These are phyloP conservation scores for Tetramorium parvispinum DNA, from an alignment of 1,140 invertebrate species.

Conservation along the genomic window DNA sequence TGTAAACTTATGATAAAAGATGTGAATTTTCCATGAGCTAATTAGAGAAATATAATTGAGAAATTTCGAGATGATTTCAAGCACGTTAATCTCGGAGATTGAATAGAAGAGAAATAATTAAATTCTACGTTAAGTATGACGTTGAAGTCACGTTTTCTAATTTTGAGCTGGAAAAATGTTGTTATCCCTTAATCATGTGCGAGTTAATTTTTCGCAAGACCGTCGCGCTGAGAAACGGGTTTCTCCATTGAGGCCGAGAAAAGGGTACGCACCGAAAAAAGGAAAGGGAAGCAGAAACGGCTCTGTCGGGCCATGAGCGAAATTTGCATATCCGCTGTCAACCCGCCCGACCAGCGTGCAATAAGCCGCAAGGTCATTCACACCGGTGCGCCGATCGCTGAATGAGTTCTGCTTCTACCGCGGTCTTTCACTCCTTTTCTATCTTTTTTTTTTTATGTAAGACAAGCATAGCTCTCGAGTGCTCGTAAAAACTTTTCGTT, in stretches of 20 bases:
- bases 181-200: conserved; percentile 34
- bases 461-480: neutral
- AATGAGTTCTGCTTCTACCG: conserved; percentile 72
- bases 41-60: neutral
- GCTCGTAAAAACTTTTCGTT: conserved; percentile 47
- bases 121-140: neutral
- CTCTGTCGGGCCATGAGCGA: conserved; percentile 68
- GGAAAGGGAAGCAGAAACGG: conserved; percentile 18
- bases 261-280: conserved; percentile 19
- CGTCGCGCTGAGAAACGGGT: conserved; percentile 75
- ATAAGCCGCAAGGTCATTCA: conserved; percentile 79
- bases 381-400: conserved; percentile 74
- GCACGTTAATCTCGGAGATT: neutral
- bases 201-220: conserved; percentile 45
- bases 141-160: neutral
- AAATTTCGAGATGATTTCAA: neutral
- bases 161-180: neutral
- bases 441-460: conserved; percentile 39
- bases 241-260: conserved; percentile 69
- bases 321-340: conserved; percentile 84
- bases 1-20: neutral
- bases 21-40: neutral
- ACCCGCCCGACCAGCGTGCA: conserved; percentile 73
- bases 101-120: neutral
- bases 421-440: conserved; percentile 37